phyloP scores from a whole-genome alignment of 2,113 vertebrate genomes.

The Hemiscyllium ocellatum region DNA sequence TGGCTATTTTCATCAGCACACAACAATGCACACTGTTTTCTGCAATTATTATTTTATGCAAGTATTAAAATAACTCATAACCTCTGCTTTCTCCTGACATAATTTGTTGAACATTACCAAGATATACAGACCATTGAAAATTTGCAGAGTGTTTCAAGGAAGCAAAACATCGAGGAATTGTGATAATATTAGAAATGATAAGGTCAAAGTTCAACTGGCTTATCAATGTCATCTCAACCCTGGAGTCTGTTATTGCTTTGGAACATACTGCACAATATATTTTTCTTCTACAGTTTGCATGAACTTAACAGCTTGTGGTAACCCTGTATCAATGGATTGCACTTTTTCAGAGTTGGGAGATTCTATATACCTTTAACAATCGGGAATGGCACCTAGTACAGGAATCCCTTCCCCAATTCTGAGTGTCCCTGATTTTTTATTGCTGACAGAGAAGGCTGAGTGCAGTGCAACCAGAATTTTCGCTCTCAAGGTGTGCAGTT shows the following conservation, averaged over 20 bases:
- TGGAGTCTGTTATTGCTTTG: not conserved
- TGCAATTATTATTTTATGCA: not conserved
- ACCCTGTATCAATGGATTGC: not conserved
- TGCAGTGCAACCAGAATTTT: too few species aligned
- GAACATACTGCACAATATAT: not conserved
- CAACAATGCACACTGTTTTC: not conserved
- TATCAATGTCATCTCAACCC: conserved; percentile 28
- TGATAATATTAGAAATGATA: not conserved
- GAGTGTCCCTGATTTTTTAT: too few species aligned
- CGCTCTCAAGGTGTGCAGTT: too few species aligned
- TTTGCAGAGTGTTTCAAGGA: not conserved
- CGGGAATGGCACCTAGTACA: too few species aligned
- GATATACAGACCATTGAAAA: not conserved
- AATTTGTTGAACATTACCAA: not conserved
- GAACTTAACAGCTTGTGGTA: not conserved
- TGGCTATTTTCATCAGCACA: not conserved
- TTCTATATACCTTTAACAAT: too few species aligned
- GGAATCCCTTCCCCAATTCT: too few species aligned
- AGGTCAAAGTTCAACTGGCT: not conserved
- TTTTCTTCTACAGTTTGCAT: not conserved
- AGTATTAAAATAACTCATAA: not conserved
- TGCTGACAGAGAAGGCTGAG: too few species aligned
- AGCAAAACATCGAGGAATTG: not conserved
- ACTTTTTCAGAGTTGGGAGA: not conserved
- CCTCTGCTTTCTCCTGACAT: not conserved